A percentile compares a stretch with the other conserved stretches of the same genome.
Evolutionary conservation across 2,113 vertebrate genomes (phyloP).

Genomic region (Semnornis frantzii): DNA sequence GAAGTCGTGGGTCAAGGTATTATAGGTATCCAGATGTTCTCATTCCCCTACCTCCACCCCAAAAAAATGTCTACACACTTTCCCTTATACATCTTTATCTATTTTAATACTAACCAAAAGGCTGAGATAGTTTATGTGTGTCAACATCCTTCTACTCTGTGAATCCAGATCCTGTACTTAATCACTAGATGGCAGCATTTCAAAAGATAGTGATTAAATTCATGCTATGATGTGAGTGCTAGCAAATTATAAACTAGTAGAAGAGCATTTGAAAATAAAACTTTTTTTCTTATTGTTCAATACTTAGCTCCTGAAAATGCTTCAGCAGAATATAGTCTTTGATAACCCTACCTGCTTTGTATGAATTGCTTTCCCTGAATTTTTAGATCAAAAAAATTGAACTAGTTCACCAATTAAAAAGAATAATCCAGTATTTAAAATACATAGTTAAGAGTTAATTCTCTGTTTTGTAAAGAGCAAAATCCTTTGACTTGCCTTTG

Average conservation of each 20-base stretch:
- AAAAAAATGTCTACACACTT: neutral
- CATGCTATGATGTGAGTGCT: neutral
- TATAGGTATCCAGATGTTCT: neutral
- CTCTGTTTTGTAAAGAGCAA: neutral
- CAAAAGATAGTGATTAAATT: neutral
- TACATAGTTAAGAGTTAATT: neutral
- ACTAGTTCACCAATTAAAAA: neutral
- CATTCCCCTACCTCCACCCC: fast-evolving
- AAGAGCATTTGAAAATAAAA: neutral
- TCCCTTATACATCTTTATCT: neutral
- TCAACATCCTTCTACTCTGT: neutral
- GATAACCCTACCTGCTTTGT: neutral
- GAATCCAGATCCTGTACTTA: neutral
- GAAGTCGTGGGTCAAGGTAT: neutral
- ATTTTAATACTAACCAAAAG: neutral
- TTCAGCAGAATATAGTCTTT: neutral
- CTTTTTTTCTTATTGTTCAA: neutral
- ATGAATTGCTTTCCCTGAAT: neutral
- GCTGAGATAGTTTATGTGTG: fast-evolving
- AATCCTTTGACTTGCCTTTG: neutral
- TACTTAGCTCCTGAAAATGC: neutral
- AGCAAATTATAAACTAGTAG: neutral
- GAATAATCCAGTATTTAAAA: neutral
- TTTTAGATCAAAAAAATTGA: neutral
- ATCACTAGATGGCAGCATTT: conserved; percentile 45